Percentiles rank a stretch among this genome's conserved stretches.
These are phyloP conservation scores for Drosophila monieri DNA, from an alignment of 2,888 invertebrate genomes.

Conservation along the genomic window DNA sequence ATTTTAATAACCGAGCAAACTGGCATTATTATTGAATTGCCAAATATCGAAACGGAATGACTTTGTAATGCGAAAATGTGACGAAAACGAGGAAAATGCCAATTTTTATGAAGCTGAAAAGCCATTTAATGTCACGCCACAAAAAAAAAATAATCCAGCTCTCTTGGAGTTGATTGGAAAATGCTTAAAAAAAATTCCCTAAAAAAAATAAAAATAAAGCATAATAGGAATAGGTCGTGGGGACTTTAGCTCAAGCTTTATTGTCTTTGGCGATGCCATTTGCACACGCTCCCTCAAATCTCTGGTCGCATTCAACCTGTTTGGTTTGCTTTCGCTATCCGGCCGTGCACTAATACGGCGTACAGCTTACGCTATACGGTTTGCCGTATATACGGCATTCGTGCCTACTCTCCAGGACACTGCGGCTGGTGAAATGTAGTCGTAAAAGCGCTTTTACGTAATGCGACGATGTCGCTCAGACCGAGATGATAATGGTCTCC, in stretches of 20 bases:
- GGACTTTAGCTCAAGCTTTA: slow-evolving; percentile 70
- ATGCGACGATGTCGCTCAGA: slow-evolving; percentile 57
- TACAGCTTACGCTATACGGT: not conserved
- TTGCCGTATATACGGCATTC: slow-evolving; percentile 6
- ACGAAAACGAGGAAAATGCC: slow-evolving; percentile 11
- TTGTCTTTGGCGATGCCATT: slow-evolving; percentile 62
- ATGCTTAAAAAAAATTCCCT: slow-evolving; percentile 28
- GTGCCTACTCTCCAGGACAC: slow-evolving; percentile 41
- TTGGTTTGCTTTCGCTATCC: slow-evolving; percentile 40
- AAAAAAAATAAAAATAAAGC: slow-evolving; percentile 10
- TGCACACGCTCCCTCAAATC: slow-evolving; percentile 54
- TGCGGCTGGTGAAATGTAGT: slow-evolving; percentile 55
- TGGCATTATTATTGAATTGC: slow-evolving; percentile 71
- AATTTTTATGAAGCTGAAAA: slow-evolving; percentile 53
- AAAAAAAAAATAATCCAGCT: slow-evolving; percentile 60
- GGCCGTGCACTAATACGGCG: slow-evolving; percentile 2
- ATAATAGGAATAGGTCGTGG: slow-evolving; percentile 12
- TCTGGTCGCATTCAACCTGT: slow-evolving; percentile 66
- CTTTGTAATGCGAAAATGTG: slow-evolving; percentile 52
- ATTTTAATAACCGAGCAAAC: slow-evolving; percentile 73
- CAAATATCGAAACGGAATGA: slow-evolving; percentile 52
- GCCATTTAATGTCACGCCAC: slow-evolving; percentile 61
- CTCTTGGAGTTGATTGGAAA: slow-evolving; percentile 63
- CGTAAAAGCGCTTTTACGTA: slow-evolving; percentile 76
- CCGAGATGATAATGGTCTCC: slow-evolving; percentile 55